Percentiles rank a stretch among this genome's conserved stretches.
Conservation (phyloP, 2,113 vertebrate genomes). For the Polypterus senegalus region DNA sequence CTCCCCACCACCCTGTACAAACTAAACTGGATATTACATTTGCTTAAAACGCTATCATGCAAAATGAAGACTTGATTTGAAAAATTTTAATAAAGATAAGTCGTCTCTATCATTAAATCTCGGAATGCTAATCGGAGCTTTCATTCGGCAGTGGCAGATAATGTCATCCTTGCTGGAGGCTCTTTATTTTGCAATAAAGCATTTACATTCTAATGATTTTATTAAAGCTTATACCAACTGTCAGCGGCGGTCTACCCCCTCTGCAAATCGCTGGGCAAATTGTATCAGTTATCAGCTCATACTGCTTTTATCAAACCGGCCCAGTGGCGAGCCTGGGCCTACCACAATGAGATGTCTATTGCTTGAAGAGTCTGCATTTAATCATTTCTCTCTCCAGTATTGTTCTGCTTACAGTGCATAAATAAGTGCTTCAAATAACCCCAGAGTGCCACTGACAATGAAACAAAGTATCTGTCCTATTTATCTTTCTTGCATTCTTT, state of each 20-base stretch:
- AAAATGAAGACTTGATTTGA: slow-evolving; percentile 99
- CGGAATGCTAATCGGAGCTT: slow-evolving; percentile 96
- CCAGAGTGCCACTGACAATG: slow-evolving; percentile 89
- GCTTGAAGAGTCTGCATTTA: slow-evolving; percentile 89
- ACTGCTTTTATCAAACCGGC: slow-evolving; percentile 95
- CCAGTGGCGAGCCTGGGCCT: slow-evolving; percentile 82
- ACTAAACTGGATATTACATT: slow-evolving; percentile 94
- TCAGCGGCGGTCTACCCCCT: slow-evolving; percentile 73
- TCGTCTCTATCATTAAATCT: slow-evolving; percentile 95
- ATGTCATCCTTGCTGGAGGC: slow-evolving; percentile 94
- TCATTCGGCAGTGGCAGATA: slow-evolving; percentile 79
- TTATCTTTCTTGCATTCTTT: slow-evolving; percentile 81
- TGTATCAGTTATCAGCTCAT: slow-evolving; percentile 98
- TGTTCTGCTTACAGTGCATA: slow-evolving; percentile 98
- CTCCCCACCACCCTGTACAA: slow-evolving; percentile 46
- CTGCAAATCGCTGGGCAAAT: slow-evolving; percentile 74
- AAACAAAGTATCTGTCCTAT: slow-evolving; percentile 85
- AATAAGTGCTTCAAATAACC: slow-evolving; percentile 94
- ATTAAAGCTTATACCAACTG: slow-evolving; percentile 93
- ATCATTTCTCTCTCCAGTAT: slow-evolving; percentile 88
- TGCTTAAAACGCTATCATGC: slow-evolving; percentile 99
- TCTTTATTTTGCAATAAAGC: slow-evolving; percentile 99
- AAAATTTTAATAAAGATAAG: slow-evolving; percentile 99
- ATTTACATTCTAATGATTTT: slow-evolving; percentile 99
- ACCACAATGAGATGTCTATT: slow-evolving; percentile 88